phyloP scores from a whole-genome alignment of 2,113 vertebrate species.

The Oplegnathus fasciatus region DNA sequence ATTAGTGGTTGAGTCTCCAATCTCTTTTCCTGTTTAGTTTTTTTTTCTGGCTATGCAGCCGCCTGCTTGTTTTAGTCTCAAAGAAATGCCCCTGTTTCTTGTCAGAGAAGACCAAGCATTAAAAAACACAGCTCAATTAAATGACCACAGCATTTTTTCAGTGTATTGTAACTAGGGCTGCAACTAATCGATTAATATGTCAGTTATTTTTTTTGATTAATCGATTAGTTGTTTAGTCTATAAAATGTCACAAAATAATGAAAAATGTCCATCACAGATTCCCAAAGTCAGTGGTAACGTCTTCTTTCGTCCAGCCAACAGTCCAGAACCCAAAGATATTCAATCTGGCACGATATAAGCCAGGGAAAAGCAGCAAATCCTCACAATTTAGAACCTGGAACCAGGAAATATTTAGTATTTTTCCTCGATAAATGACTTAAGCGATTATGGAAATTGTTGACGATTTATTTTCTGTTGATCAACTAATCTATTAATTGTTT shows the following conservation, averaged over 20 bases:
- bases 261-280: not conserved
- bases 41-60: not conserved
- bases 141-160: not conserved
- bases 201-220: not conserved
- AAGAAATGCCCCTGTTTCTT: slow-evolving; percentile 12
- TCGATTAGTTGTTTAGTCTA: not conserved
- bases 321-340: not conserved
- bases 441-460: not conserved
- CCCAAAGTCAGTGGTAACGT: not conserved
- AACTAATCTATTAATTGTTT: not conserved
- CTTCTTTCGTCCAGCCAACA: not conserved
- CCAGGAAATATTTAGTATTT: not conserved
- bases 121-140: not conserved
- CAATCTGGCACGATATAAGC: not conserved
- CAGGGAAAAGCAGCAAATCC: not conserved
- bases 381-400: not conserved
- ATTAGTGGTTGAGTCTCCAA: slow-evolving; percentile 41
- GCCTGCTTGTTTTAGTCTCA: not conserved
- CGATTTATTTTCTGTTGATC: not conserved
- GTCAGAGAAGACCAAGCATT: not conserved
- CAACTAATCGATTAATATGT: not conserved
- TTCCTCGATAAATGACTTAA: not conserved
- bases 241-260: not conserved
- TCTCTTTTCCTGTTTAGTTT: slow-evolving; percentile 20
- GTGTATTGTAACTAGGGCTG: not conserved